These are phyloP conservation scores for Drosophila multiciliata DNA, from an alignment of 2,888 invertebrate species.

Conservation along the genomic window DNA sequence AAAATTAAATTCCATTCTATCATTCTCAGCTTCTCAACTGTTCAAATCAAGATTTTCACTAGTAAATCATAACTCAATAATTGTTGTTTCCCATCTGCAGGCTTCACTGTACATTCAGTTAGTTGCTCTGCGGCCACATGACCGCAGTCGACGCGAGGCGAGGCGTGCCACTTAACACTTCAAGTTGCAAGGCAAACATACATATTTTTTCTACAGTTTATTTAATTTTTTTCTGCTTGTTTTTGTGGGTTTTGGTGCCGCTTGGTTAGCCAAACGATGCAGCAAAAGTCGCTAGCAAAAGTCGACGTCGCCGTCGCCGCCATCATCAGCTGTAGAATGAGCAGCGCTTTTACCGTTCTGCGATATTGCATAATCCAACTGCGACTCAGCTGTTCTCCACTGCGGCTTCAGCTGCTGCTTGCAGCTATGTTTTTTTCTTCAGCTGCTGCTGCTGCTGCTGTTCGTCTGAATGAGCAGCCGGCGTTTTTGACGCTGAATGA, in stretches of 20 bases:
- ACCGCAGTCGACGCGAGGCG: slow-evolving; percentile 16
- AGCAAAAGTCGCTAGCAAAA: slow-evolving; percentile 19
- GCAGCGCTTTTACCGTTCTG: slow-evolving; percentile 46
- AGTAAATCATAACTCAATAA: not conserved
- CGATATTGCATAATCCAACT: slow-evolving; percentile 51
- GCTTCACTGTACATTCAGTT: slow-evolving; percentile 32
- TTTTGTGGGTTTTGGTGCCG: slow-evolving; percentile 51
- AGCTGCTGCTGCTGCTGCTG: slow-evolving; percentile 1
- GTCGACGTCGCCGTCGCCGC: slow-evolving; percentile 1
- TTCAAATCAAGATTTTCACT: not conserved
- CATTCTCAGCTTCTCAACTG: not conserved
- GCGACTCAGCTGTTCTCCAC: slow-evolving; percentile 45
- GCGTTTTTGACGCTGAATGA: slow-evolving; percentile 30
- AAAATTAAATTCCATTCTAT: too few relatives aligned
- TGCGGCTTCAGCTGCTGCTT: slow-evolving; percentile 9
- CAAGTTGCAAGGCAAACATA: slow-evolving; percentile 34
- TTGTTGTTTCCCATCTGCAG: not conserved
- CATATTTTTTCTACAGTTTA: slow-evolving; percentile 6
- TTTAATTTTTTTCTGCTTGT: slow-evolving; percentile 6
- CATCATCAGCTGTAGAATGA: slow-evolving; percentile 34
- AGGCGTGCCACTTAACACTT: slow-evolving; percentile 63
- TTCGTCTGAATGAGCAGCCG: slow-evolving; percentile 34
- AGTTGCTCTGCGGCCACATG: slow-evolving; percentile 27
- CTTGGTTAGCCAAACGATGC: slow-evolving; percentile 60
- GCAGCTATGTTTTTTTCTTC: not conserved